phyloP scores from a whole-genome alignment of 2,888 invertebrate species.

The Epinotia bilunana region DNA sequence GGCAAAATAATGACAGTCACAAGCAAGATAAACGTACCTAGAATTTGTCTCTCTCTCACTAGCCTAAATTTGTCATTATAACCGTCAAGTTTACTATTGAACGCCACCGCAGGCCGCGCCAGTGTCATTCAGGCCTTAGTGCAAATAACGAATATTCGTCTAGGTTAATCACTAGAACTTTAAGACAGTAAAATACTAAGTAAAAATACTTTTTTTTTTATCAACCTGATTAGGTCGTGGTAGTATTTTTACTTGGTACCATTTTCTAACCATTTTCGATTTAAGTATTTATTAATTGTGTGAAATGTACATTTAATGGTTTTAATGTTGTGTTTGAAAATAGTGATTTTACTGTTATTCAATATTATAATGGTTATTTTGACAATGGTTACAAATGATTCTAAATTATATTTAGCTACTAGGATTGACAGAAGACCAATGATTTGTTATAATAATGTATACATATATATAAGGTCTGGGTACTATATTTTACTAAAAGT shows the following conservation, averaged over 20 bases:
- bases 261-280: neutral
- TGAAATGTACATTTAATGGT: conserved; percentile 11
- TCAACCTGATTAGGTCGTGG: no score
- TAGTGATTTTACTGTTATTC: neutral
- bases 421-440: no score
- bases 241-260: neutral
- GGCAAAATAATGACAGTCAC: conserved; percentile 70
- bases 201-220: neutral
- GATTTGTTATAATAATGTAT: no score
- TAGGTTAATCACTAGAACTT: no score
- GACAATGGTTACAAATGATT: neutral
- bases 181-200: neutral
- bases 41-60: neutral
- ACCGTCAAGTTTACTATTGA: no score
- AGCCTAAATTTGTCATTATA: no score
- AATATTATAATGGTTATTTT: neutral
- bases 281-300: neutral
- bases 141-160: no score
- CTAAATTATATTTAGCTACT: neutral
- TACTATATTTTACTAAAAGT: neutral
- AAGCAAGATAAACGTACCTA: conserved; percentile 56
- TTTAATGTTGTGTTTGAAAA: neutral
- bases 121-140: no score
- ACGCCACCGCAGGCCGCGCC: no score
- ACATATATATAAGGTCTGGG: neutral